phyloP scores from a whole-genome alignment of 2,113 vertebrate species.

The Halichoeres trimaculatus region DNA sequence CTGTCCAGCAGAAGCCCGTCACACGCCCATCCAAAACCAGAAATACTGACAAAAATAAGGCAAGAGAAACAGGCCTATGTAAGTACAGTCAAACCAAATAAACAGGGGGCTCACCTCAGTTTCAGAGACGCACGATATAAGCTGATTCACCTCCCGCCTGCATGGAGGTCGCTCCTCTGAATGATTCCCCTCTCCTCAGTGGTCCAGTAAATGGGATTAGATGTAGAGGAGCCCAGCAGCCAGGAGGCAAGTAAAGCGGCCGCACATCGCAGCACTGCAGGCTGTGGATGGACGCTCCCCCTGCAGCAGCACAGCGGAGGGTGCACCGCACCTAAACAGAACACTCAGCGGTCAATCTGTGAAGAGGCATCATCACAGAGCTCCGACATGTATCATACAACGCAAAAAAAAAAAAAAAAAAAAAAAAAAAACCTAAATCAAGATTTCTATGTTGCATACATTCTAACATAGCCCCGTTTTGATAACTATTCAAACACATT shows the following conservation, averaged over 20 bases:
- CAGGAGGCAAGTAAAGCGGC: not conserved
- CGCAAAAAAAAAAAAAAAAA: no score
- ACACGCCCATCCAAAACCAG: not conserved
- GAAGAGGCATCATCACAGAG: not conserved
- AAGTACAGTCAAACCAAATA: not conserved
- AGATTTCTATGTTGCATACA: not conserved
- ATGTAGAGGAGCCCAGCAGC: not conserved
- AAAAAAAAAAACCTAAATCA: no score
- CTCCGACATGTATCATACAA: not conserved
- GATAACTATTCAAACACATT: not conserved
- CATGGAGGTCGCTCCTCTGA: constrained; percentile 6
- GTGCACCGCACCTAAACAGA: constrained; percentile 19
- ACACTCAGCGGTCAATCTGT: constrained; percentile 15
- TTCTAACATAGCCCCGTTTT: not conserved
- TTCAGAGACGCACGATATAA: constrained; percentile 26
- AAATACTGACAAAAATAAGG: constrained; percentile 5
- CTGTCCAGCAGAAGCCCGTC: not conserved
- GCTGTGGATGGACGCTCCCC: constrained; percentile 50
- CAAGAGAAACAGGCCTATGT: constrained; percentile 4
- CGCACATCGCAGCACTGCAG: constrained; percentile 27
- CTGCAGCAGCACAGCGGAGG: constrained; percentile 33
- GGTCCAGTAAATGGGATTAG: constrained; percentile 25
- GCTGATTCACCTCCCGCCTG: constrained; percentile 20
- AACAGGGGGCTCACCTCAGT: constrained; percentile 55
- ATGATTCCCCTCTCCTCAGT: constrained; percentile 5